These are phyloP conservation scores for Aldabrachelys gigantea DNA, from an alignment of 2,113 vertebrate genomes.

Conservation along the genomic window DNA sequence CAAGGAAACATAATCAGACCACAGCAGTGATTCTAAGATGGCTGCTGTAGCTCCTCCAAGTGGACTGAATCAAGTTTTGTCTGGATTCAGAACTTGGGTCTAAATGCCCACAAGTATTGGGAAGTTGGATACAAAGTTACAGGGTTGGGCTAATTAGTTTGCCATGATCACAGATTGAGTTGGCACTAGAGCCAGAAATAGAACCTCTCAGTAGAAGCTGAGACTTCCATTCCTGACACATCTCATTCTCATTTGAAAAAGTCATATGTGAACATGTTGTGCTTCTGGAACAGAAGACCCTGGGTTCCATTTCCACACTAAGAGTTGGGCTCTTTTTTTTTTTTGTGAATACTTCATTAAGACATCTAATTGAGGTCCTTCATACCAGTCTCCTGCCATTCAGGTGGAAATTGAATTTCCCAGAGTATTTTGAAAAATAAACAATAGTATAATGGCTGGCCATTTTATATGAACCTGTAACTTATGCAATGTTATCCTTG, in stretches of 20 bases:
- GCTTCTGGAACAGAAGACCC: not conserved
- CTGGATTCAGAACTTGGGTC: not conserved
- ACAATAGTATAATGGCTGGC: not conserved
- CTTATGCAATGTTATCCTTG: not conserved
- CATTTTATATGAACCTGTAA: not conserved
- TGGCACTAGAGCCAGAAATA: not conserved
- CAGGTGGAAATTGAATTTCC: not conserved
- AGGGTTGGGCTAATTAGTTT: not conserved
- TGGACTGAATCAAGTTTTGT: not conserved
- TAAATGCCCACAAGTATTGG: not conserved
- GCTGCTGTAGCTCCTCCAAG: not conserved
- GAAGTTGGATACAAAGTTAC: not conserved
- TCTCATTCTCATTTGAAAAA: not conserved
- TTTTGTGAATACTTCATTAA: not conserved
- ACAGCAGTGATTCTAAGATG: not conserved
- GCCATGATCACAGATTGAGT: not conserved
- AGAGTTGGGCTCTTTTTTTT: not conserved
- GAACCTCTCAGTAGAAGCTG: not conserved
- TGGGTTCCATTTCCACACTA: not conserved
- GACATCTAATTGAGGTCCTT: not conserved
- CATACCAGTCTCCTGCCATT: not conserved
- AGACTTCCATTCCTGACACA: not conserved
- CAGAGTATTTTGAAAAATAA: not conserved
- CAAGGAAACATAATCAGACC: not conserved
- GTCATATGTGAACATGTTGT: not conserved